These are phyloP conservation scores for Antidorcas marsupialis DNA, from an alignment of 2,113 vertebrate genomes.

Conservation along the genomic window DNA sequence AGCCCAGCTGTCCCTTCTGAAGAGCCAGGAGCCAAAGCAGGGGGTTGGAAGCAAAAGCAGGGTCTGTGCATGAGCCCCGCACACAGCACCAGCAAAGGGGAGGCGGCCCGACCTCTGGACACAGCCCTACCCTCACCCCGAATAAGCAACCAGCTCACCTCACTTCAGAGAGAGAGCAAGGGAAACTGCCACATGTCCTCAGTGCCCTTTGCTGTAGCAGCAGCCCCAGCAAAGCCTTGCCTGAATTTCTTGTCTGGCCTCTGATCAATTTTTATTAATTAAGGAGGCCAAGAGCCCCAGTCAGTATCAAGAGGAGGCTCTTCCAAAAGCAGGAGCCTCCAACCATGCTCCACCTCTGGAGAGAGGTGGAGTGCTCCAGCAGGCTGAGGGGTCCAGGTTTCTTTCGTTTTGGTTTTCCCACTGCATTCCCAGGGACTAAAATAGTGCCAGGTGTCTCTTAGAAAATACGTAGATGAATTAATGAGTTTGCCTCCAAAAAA, in stretches of 20 bases:
- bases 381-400: background rate
- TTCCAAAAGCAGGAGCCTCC: background rate
- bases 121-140: background rate
- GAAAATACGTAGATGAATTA: background rate
- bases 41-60: background rate
- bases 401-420: background rate
- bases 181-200: background rate
- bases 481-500: background rate
- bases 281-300: background rate
- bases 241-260: background rate
- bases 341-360: rapidly evolving
- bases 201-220: background rate
- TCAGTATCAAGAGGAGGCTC: background rate
- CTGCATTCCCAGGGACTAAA: background rate
- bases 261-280: background rate
- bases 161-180: background rate
- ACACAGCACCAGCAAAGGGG: background rate
- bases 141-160: background rate
- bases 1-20: background rate
- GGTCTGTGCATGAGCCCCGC: rapidly evolving
- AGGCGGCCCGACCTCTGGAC: background rate
- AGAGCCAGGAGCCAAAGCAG: background rate
- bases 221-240: background rate
- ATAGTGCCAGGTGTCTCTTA: no score
- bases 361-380: background rate